Evolutionary conservation across 1,140 invertebrate species (phyloP), one percentile per base, ranked within the genome.

Genomic region (Drosophila prosaltans): DNA sequence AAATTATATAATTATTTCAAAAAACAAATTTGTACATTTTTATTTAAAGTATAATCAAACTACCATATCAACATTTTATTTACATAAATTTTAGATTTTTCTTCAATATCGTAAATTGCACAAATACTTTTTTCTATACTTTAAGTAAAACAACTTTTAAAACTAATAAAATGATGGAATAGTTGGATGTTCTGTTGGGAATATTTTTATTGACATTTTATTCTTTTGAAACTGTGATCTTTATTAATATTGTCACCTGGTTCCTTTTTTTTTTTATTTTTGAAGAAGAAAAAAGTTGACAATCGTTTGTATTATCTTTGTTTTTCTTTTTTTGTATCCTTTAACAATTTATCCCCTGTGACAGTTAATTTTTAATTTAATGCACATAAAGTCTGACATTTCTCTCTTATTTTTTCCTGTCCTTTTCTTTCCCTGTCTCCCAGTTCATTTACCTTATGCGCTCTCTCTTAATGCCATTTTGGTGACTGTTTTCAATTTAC

Each of bases 351-450:
- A 80, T 86, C 83, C 83, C 80, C 36, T 51, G 76, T 65, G 83
- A 86, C 83, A 88, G 66, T 86, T 86, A 80, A 86, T 82, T 86
- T 86, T 88, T 86, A 86, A 88, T 86, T 86, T 80, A 88, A 80
- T 77, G 69, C 65, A 71, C 73, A 76, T 80, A 79, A 80, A 65
- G 45, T 51, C 76, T 70, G 21, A 11, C 30, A 10, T 45, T 48
- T 48, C 24, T 39, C 41, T 59, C 41, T 59, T 67, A 66, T 24
- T 26, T 51, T 24, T 24, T 9, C 26, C 45, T 51, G 9, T 40
- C 66, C 59, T 62, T 40, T 40, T 40, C 75, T 72, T 28, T 11
- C 26, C 26, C 21, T 26, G 45, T 51, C 45, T 51, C 69, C 64
- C 66, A 78, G 63, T 86, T 79, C 72, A 78, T 79, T 69, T 81